Evolutionary conservation across 2,113 vertebrate species (phyloP), one percentile per base, ranked within the genome.

Genomic region (Calidris pygmaea): DNA sequence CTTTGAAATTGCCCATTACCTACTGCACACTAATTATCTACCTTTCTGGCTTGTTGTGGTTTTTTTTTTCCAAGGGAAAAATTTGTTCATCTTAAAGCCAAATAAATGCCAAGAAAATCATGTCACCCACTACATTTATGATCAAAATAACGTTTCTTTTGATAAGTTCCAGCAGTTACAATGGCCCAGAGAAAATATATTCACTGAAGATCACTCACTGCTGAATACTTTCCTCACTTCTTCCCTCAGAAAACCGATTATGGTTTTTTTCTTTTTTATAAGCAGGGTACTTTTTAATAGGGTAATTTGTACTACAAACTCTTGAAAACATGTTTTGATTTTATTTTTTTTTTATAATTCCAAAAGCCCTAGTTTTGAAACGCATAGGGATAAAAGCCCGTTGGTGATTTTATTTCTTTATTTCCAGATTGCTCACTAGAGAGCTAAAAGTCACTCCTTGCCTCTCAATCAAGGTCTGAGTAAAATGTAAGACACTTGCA

Each of bases 71-170:
- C 62, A 68, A 4, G 3, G 41, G 32, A 85, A 85, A 94, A 72
- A 80, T 35, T 37, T 30, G 47, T 82, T 94, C 66, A 32, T 89
- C 55, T 73, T 86, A 41, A 91, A 92, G 73, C 39, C 85, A 95
- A 96, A 95, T 41, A 88, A 93, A 95, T 63, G 92, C 93, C 91
- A 70, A 91, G 90, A 58, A 97, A 97, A 92, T 92, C 85, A 35
- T 84, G 45, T 85, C 90, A 95, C 82, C 79, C 74, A 87, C 73
- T 89, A 89, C 62, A 87, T 73, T 94, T 89, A 72, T 72, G 87
- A 97, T 89, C 92, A 95, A 94, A 97, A 97, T 87, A 96, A 94
- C 56, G 32, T 89, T 92, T 72, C 89, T 91, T 96, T 96, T 96
- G 90, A 85, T 90, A 96, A 96, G 52, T 91, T 95, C 74, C 85